Percentiles rank a stretch among this genome's conserved stretches.
phyloP scores from a whole-genome alignment of 2,888 invertebrate species.

The Nematopogon swammerdamellus region DNA sequence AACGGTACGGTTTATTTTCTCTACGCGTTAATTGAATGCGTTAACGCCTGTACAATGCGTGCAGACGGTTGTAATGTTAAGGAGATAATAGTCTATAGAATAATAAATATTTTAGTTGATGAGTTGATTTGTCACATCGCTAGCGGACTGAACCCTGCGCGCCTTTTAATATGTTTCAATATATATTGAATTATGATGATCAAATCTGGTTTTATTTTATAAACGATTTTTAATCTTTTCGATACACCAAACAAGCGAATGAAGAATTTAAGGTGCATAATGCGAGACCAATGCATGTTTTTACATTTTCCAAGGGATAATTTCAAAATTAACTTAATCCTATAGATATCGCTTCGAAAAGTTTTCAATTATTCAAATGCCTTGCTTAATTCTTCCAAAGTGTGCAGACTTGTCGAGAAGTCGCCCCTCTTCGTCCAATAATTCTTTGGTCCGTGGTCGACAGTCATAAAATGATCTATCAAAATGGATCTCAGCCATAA shows the following conservation, averaged over 20 bases:
- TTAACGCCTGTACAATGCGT: too few relatives aligned
- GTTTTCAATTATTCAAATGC: background rate
- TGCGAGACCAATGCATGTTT: too few relatives aligned
- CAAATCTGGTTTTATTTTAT: background rate
- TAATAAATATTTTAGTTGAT: background rate
- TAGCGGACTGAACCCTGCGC: slow-evolving; percentile 27
- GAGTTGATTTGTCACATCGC: slow-evolving; percentile 11
- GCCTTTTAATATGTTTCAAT: slow-evolving; percentile 38
- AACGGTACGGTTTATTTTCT: too few relatives aligned
- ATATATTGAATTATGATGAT: slow-evolving; percentile 22
- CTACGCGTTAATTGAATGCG: too few relatives aligned
- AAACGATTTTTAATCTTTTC: too few relatives aligned
- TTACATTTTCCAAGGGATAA: too few relatives aligned
- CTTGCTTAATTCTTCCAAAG: background rate
- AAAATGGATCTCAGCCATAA: slow-evolving; percentile 28
- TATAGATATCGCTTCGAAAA: too few relatives aligned
- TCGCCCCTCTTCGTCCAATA: background rate
- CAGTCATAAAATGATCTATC: slow-evolving; percentile 13
- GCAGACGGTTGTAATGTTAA: background rate
- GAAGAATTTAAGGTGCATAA: slow-evolving; percentile 24
- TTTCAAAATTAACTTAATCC: too few relatives aligned
- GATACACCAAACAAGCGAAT: too few relatives aligned
- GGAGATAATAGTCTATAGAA: background rate
- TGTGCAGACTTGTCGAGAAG: background rate
- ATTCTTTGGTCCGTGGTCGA: slow-evolving; percentile 17